These are phyloP conservation scores for Pampusana beccarii DNA, from an alignment of 2,113 vertebrate species.

Conservation along the genomic window DNA sequence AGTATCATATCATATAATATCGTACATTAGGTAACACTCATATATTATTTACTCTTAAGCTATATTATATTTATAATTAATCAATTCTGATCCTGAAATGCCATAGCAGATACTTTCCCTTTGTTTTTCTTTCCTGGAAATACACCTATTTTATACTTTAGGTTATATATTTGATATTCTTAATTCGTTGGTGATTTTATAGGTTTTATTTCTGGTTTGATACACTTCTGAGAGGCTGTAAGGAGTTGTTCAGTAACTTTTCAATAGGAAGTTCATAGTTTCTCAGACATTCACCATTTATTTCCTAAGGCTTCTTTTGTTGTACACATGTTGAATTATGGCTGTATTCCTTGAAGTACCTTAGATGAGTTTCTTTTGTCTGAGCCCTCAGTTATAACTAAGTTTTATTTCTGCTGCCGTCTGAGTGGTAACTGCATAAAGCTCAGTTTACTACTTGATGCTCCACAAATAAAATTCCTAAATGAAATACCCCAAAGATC, in stretches of 20 bases:
- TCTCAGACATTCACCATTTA: slow-evolving; percentile 15
- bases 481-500: not conserved
- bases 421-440: slow-evolving; percentile 24
- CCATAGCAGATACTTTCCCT: not conserved
- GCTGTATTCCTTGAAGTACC: not conserved
- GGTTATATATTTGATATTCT: not conserved
- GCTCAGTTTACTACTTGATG: not conserved
- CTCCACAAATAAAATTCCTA: not conserved
- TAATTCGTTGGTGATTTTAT: not conserved
- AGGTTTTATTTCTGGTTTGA: not conserved
- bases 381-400: slow-evolving; percentile 24
- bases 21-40: not conserved
- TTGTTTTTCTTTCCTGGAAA: not conserved
- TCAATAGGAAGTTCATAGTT: not conserved
- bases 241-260: not conserved
- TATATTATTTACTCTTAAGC: not conserved
- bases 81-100: not conserved
- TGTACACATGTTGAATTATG: not conserved
- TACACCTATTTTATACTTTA: not conserved
- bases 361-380: slow-evolving; percentile 49
- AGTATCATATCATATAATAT: not conserved
- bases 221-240: not conserved
- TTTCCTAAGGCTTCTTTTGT: not conserved
- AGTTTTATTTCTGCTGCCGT: slow-evolving; percentile 54
- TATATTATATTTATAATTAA: not conserved